phyloP scores from a whole-genome alignment of 2,797 vertebrate species.

The Echeneis naucrates region DNA sequence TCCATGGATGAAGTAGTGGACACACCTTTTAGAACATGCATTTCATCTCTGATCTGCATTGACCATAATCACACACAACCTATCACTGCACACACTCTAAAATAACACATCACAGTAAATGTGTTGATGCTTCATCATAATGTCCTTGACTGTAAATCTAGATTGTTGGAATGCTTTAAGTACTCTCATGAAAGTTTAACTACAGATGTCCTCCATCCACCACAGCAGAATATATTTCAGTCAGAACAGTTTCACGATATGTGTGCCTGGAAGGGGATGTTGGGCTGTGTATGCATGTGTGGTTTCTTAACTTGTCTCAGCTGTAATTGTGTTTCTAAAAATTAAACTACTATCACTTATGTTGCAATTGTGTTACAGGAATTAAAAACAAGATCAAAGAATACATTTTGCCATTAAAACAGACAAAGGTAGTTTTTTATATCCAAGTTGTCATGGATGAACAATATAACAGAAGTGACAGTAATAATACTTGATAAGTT shows the following conservation, averaged over 20 bases:
- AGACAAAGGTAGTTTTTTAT: neutral
- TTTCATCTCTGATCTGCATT: neutral
- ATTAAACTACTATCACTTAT: neutral
- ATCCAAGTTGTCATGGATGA: neutral
- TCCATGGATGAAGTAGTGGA: neutral
- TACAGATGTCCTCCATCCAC: slow-evolving; percentile 24
- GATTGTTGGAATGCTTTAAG: neutral
- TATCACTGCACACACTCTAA: neutral
- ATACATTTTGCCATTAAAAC: neutral
- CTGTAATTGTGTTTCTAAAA: no score
- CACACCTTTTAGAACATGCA: neutral
- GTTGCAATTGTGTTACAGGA: neutral
- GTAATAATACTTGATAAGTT: neutral
- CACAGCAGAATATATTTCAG: neutral
- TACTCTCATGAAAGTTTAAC: slow-evolving; percentile 45
- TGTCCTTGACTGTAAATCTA: slow-evolving; percentile 31
- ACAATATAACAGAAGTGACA: neutral
- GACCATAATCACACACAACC: neutral
- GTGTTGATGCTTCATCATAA: slow-evolving; percentile 14
- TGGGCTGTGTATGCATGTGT: neutral
- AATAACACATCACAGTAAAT: slow-evolving; percentile 11
- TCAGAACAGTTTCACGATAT: neutral
- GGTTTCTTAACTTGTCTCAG: neutral
- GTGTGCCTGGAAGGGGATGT: neutral
- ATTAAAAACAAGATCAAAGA: neutral